These are phyloP conservation scores for Trachelus stipa DNA, from an alignment of 2,888 invertebrate genomes.

Conservation along the genomic window DNA sequence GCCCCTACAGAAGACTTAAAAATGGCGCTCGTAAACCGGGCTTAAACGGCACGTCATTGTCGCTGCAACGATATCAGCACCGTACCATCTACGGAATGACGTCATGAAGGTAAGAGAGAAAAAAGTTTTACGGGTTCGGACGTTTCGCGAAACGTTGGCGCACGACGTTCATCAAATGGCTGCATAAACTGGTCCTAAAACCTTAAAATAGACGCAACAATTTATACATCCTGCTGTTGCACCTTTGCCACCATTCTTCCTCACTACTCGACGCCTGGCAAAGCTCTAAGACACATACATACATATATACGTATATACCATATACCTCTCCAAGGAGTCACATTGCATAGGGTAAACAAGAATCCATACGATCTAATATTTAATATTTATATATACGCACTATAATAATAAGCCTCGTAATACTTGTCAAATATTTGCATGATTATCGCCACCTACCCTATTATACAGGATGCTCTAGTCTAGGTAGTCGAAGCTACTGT, in stretches of 20 bases:
- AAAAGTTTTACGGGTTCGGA: slow-evolving; percentile 9
- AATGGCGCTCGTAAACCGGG: not conserved
- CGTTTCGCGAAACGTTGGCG: slow-evolving; percentile 40
- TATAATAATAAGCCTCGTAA: not conserved
- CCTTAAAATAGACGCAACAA: slow-evolving; percentile 63
- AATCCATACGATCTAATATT: not conserved
- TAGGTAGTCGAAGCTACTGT: not conserved
- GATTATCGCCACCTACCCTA: not conserved
- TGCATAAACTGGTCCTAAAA: slow-evolving; percentile 61
- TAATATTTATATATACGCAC: not conserved
- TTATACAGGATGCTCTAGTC: not conserved
- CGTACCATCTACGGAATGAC: slow-evolving; percentile 28
- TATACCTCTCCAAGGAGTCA: not conserved
- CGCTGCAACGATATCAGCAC: slow-evolving; percentile 26
- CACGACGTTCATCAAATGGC: slow-evolving; percentile 49
- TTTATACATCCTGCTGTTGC: slow-evolving; percentile 64
- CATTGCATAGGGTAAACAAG: not conserved
- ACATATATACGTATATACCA: not conserved
- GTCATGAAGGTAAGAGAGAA: slow-evolving; percentile 2
- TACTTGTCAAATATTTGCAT: not conserved
- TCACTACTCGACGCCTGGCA: not conserved
- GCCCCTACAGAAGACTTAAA: not conserved
- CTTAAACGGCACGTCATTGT: not conserved
- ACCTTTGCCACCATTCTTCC: slow-evolving; percentile 39
- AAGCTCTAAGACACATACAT: not conserved